Conservation (phyloP, 2,113 vertebrate species). For the Melospiza melodia region DNA sequence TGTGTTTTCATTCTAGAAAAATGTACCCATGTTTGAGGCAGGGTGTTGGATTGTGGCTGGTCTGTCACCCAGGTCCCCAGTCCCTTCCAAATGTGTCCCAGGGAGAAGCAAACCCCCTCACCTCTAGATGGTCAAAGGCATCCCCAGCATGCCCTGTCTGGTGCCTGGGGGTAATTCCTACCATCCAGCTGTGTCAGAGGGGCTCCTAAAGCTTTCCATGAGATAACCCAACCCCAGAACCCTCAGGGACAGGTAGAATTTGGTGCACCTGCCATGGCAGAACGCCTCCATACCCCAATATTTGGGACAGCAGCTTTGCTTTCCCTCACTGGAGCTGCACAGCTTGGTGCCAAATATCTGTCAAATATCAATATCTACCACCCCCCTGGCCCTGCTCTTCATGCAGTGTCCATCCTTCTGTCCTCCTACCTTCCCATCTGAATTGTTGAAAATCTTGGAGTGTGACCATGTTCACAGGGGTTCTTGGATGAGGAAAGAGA, state of each 20-base stretch:
- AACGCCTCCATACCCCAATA: background rate
- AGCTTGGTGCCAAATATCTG: background rate
- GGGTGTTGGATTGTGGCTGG: background rate
- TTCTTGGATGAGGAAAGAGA: too few relatives aligned
- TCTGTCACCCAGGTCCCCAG: background rate
- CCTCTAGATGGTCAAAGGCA: background rate
- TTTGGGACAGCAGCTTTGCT: background rate
- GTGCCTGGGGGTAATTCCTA: background rate
- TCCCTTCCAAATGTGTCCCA: background rate
- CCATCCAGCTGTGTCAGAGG: background rate
- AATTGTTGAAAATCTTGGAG: background rate
- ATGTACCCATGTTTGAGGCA: background rate
- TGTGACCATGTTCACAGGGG: too few relatives aligned
- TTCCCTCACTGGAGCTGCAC: background rate
- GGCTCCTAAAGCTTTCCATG: background rate
- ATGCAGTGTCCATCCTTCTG: background rate
- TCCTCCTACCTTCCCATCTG: background rate
- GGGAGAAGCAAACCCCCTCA: background rate
- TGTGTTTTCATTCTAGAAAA: background rate
- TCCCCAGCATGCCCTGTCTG: background rate
- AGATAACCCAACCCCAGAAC: background rate
- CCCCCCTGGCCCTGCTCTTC: background rate
- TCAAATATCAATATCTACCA: too few relatives aligned
- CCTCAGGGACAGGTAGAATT: background rate
- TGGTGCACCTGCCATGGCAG: background rate